A percentile compares a stretch with the other conserved stretches of the same genome.
phyloP scores from a whole-genome alignment of 2,797 vertebrate species.

The Trachurus trachurus region DNA sequence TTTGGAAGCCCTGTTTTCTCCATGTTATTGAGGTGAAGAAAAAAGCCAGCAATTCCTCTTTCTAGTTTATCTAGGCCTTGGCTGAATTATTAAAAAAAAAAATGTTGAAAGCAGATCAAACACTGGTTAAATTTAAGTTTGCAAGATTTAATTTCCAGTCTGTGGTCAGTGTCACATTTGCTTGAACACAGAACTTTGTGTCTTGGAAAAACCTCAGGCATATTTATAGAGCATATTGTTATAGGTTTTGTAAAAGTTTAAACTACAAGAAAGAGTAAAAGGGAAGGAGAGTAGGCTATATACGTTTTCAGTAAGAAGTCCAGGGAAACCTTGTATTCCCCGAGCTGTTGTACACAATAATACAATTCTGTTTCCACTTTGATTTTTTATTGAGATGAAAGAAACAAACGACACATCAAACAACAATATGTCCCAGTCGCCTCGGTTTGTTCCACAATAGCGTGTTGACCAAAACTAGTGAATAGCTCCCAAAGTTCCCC shows the following conservation, averaged over 20 bases:
- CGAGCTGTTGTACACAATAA: conserved; percentile 53
- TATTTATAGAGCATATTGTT: conserved; percentile 28
- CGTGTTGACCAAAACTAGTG: conserved; percentile 79
- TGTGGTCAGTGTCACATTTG: conserved; percentile 42
- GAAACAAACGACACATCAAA: conserved; percentile 76
- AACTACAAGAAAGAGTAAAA: conserved; percentile 23
- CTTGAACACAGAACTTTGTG: conserved; percentile 37
- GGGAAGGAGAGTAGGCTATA: conserved; percentile 30
- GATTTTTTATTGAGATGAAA: conserved; percentile 74
- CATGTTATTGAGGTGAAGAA: conserved; percentile 51
- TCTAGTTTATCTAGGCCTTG: conserved; percentile 56
- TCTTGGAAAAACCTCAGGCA: conserved; percentile 14
- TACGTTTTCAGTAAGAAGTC: conserved; percentile 43
- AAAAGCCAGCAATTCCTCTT: conserved; percentile 52
- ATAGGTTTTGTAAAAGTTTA: conserved; percentile 42
- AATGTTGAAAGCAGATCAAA: conserved; percentile 63
- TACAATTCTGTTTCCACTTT: conserved; percentile 64
- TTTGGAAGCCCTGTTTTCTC: conserved; percentile 48
- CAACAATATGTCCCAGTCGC: conserved; percentile 71
- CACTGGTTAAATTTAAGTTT: conserved; percentile 47
- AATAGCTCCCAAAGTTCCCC: conserved; percentile 78
- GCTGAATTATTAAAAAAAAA: conserved; percentile 25
- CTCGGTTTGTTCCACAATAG: conserved; percentile 74
- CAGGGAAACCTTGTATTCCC: conserved; percentile 54
- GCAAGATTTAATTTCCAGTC: conserved; percentile 44